Base-by-base conservation (phyloP, 2,797 vertebrate genomes). In the Enteromius paludinosus region DNA sequence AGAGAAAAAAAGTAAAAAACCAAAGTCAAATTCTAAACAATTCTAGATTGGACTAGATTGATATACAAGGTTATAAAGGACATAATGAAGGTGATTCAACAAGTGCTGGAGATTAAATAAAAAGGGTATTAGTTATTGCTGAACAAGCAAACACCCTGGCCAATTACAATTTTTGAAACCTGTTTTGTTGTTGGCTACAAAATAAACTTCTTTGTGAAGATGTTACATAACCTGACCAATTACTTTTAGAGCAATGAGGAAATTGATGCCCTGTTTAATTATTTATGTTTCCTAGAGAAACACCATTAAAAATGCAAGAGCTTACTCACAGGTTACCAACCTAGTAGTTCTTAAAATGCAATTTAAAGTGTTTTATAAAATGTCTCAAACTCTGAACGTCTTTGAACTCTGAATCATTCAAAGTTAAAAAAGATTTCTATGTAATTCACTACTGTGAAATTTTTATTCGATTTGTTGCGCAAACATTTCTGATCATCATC, bases 261-360 rank as follows among this genome's bases (percentile, higher is more conserved):
- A 84, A 56, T 86, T 33, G 49, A 87, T 78, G 80, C 68, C 76
- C 18, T 76, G 41, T 61, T 89, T 41, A 90, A 91, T 92, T 87
- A 85, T 92, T 90, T 38, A 93, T 88, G 83, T 76, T 47, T 82
- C 72, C 49, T 72, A 62, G 54, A 78, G 65, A 43, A n/a, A 28
- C 70, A 61, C 18, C 77, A 88, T 92, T 66, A 87, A 89, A 90
- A 88, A 87, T 89, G 59, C 68, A 89, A 28, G 28, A 20, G 41
- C 38, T 62, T 64, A 62, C 38, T 77, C 59, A 5, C 3, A 33
- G 7, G 33, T 65, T 18, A 52, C 18, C 61, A 74, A 66, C 25
- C 52, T 41, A 17, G 14, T 35, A 4, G 11, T 30, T 7, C 52
- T 71, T 23, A 30, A 17, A 7, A 8, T 47, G 35, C 0, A 25